These are phyloP conservation scores for Chelidonichthys spinosus DNA, from an alignment of 2,797 vertebrate genomes.

Conservation along the genomic window DNA sequence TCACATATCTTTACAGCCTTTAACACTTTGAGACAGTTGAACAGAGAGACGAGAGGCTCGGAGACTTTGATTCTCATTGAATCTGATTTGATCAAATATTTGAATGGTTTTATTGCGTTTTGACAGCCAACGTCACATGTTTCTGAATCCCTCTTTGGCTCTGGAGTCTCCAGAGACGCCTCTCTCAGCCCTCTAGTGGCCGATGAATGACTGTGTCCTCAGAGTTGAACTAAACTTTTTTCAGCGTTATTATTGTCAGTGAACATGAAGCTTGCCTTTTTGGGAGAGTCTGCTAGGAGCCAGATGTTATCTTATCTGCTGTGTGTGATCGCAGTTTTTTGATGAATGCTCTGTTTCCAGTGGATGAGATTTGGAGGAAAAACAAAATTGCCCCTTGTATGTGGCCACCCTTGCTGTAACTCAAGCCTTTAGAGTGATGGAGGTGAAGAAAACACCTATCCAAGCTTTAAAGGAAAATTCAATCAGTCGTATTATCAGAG, in stretches of 20 bases:
- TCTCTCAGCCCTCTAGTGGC: conserved; percentile 63
- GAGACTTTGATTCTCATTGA: not conserved
- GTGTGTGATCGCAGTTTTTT: conserved; percentile 43
- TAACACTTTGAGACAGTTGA: conserved; percentile 2
- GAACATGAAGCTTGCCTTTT: conserved; percentile 11
- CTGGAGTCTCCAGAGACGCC: not conserved
- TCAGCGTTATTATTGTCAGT: not conserved
- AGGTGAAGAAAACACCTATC: conserved; percentile 1
- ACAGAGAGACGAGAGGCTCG: not conserved
- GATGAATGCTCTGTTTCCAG: conserved; percentile 44
- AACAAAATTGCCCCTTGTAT: conserved; percentile 30
- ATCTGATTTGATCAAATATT: conserved; percentile 2
- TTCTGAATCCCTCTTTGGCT: conserved; percentile 1
- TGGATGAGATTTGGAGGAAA: conserved; percentile 29
- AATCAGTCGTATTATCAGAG: conserved; percentile 25
- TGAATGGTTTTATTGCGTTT: conserved; percentile 1
- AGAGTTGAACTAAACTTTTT: conserved; percentile 14
- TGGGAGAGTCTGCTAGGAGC: conserved; percentile 16
- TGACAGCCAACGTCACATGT: not conserved
- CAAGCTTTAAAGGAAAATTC: conserved; percentile 17
- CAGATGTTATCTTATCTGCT: conserved; percentile 63
- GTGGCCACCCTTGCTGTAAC: conserved; percentile 12
- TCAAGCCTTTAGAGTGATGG: conserved; percentile 10
- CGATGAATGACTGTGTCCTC: not conserved
- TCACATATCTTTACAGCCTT: conserved; percentile 20